Evolutionary conservation across 1,140 invertebrate species (phyloP).

Genomic region (Eupristina koningsbergeri): DNA sequence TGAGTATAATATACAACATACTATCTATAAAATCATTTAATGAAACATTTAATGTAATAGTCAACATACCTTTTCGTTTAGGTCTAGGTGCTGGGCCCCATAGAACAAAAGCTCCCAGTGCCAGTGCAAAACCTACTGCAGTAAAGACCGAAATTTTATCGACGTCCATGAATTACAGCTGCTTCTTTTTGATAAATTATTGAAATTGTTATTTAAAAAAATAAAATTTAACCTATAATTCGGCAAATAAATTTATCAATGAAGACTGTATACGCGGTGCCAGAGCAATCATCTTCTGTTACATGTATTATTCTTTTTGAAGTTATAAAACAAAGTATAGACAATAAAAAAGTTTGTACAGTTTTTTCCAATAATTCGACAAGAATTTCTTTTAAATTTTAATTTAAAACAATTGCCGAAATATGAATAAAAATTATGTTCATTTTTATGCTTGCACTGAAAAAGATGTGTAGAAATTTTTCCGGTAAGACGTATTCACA

Average conservation of each 20-base stretch:
- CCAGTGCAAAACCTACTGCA: constrained; percentile 82
- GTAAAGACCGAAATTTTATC: constrained; percentile 81
- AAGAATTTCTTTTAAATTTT: constrained; percentile 2
- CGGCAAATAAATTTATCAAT: constrained; percentile 32
- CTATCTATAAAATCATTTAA: not conserved
- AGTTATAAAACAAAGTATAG: not conserved
- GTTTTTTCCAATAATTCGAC: not conserved
- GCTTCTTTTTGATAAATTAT: not conserved
- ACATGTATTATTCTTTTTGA: not conserved
- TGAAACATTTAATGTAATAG: not conserved
- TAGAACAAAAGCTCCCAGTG: constrained; percentile 84
- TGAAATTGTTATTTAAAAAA: constrained; percentile 10
- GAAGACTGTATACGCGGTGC: not conserved
- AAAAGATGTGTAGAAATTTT: not conserved
- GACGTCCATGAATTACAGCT: constrained; percentile 74
- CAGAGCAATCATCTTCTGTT: constrained; percentile 20
- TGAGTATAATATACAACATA: not conserved
- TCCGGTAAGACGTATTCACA: too few relatives aligned
- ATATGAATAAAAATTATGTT: not conserved
- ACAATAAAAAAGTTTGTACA: not conserved
- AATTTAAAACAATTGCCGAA: constrained; percentile 27
- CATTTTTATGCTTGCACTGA: not conserved
- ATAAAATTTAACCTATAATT: constrained; percentile 32
- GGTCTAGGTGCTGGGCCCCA: constrained; percentile 81
- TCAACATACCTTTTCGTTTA: constrained; percentile 65